Percentiles rank a stretch among this genome's conserved stretches.
These are phyloP conservation scores for Coreius guichenoti DNA, from an alignment of 2,797 vertebrate genomes.

Conservation along the genomic window DNA sequence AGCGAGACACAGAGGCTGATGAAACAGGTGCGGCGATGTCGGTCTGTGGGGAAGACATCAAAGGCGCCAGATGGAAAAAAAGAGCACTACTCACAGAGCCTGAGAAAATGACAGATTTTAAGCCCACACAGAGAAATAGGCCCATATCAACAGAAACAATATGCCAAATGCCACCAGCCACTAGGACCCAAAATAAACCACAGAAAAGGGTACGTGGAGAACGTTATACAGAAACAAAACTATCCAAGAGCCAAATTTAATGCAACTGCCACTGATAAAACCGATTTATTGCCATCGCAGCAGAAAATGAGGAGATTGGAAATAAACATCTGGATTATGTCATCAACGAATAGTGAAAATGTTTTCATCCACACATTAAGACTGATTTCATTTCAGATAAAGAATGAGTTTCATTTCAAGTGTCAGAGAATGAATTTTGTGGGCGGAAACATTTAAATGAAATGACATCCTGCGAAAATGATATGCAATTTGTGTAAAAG, in stretches of 20 bases:
- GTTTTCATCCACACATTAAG: conserved; percentile 26
- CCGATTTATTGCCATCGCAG: background rate
- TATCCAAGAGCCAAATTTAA: background rate
- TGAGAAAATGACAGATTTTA: conserved; percentile 41
- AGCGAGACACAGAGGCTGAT: conserved; percentile 37
- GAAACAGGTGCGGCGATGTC: conserved; percentile 24
- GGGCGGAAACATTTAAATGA: conserved; percentile 7
- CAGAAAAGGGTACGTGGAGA: conserved; percentile 3
- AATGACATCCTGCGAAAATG: background rate
- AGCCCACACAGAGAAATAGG: conserved; percentile 23
- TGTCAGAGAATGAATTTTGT: background rate
- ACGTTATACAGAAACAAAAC: conserved; percentile 3
- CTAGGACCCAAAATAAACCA: conserved; percentile 20
- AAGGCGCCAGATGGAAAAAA: conserved; percentile 21
- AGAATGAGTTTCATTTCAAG: conserved; percentile 25
- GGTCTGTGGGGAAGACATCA: conserved; percentile 43
- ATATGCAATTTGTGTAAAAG: background rate
- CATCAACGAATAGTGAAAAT: background rate
- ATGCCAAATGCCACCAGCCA: conserved; percentile 32
- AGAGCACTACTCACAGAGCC: conserved; percentile 19
- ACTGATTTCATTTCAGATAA: conserved; percentile 32
- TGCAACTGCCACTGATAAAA: conserved; percentile 16
- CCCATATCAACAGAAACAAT: conserved; percentile 38
- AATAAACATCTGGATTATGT: conserved; percentile 35
- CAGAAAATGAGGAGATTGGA: conserved; percentile 9